Base-by-base conservation (phyloP, 2,888 invertebrate genomes). In the Hemicrepidius hirtus region DNA sequence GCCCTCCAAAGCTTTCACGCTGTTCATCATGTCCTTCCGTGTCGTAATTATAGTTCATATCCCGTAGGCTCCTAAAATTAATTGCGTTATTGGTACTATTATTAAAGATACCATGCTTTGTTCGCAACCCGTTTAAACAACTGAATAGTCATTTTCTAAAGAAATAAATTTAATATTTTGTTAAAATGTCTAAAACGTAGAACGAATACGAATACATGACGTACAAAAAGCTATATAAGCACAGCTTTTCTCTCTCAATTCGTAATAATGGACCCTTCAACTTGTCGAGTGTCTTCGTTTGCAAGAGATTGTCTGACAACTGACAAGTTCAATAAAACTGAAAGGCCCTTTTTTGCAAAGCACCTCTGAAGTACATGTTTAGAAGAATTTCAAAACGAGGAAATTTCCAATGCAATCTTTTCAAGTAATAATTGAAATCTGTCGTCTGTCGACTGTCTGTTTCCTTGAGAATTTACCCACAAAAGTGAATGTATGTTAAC, bases 21-120 rank as follows among this genome's bases (percentile, higher is more conserved):
- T 83, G 79, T 44, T 82, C 80, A 18, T 79, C 76, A 13, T 78
- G 75, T 41, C 78, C 80, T 16, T 79, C 80, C 63, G 78, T 74
- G 46, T 81, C 80, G 70, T 83, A 82, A 70, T 80, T 81, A 74
- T 83, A 83, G 75, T 75, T 78, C 66, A 78, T 73, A 73, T 82
- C 82, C 68, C 78, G 79, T 64, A 80, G 78, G 75, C 74, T 79
- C 59, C 82, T 82, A 71, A 55, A 76, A 77, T 57, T 57, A 57
- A 57, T 37, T 57, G 1, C 32, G 16, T 18, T 20, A 16, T 16
- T 37, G 10, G 53, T 21, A 53, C 53, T 65, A 65, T n/a, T 28
- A 62, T 28, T 53, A 49, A 53, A 32, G 53, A 5, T 10, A n/a
- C n/a, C 13, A 12, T 16, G 13, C 46, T 46, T 18, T 18, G 46